These are phyloP conservation scores for Drosophila prostipennis DNA, from an alignment of 2,888 invertebrate species.

Conservation along the genomic window DNA sequence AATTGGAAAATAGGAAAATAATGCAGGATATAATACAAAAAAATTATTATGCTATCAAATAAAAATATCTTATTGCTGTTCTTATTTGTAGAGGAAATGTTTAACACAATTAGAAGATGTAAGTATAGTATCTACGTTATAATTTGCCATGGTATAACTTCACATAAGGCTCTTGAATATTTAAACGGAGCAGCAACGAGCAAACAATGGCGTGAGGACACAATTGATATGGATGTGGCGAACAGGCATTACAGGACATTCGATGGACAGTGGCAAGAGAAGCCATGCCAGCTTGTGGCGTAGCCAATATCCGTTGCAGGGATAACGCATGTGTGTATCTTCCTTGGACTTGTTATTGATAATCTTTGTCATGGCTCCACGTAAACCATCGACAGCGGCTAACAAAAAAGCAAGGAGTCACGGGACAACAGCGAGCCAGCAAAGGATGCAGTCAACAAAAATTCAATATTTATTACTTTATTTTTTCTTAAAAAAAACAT, in stretches of 20 bases:
- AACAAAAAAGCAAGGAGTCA: slow-evolving; percentile 33
- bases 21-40: neutral
- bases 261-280: slow-evolving; percentile 12
- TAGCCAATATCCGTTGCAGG: slow-evolving; percentile 69
- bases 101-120: neutral
- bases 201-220: slow-evolving; percentile 16
- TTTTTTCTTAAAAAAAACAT: too few species aligned
- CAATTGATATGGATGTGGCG: slow-evolving; percentile 61
- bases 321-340: slow-evolving; percentile 46
- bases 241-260: slow-evolving; percentile 1
- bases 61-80: too few species aligned
- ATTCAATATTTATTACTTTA: too few species aligned
- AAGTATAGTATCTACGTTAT: neutral
- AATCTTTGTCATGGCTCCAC: slow-evolving; percentile 68
- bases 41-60: too few species aligned
- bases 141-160: neutral
- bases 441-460: slow-evolving; percentile 3
- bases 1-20: neutral
- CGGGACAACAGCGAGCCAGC: slow-evolving; percentile 48
- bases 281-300: slow-evolving; percentile 46
- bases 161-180: slow-evolving; percentile 12
- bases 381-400: slow-evolving; percentile 45
- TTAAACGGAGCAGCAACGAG: neutral
- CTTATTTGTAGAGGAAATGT: too few species aligned
- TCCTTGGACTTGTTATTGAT: slow-evolving; percentile 66